phyloP scores from a whole-genome alignment of 2,113 vertebrate genomes.

The Psilopsiagon aymara region DNA sequence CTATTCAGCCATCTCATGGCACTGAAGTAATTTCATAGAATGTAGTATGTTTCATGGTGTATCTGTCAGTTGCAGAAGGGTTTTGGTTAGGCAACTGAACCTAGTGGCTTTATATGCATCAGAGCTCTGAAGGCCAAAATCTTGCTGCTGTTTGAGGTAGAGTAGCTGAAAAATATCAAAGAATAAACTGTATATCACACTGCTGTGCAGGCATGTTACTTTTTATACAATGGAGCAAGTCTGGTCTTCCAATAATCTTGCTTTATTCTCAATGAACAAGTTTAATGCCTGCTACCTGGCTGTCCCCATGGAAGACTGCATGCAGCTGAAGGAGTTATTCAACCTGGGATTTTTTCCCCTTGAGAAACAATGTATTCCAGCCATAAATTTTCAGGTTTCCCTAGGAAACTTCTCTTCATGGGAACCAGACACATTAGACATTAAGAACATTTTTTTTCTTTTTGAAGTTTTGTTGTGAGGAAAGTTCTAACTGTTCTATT shows the following conservation, averaged over 20 bases:
- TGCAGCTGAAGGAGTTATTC: not conserved
- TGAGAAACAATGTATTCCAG: not conserved
- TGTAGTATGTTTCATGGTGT: not conserved
- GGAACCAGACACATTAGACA: not conserved
- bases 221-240: not conserved
- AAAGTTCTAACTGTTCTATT: not conserved
- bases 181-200: not conserved
- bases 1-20: not conserved
- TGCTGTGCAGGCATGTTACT: not conserved
- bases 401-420: not conserved
- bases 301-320: not conserved
- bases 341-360: not conserved
- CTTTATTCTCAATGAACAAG: not conserved
- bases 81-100: not conserved
- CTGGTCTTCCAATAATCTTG: not conserved
- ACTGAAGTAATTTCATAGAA: not conserved
- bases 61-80: not conserved
- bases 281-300: not conserved
- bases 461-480: not conserved
- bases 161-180: not conserved
- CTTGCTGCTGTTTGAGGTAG: rapidly evolving
- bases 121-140: not conserved
- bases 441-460: not conserved
- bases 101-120: not conserved
- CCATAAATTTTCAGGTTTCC: not conserved